Percentiles rank a stretch among this genome's conserved stretches.
Conservation (phyloP, 2,888 invertebrate species). For the Diadegma fenestrale region DNA sequence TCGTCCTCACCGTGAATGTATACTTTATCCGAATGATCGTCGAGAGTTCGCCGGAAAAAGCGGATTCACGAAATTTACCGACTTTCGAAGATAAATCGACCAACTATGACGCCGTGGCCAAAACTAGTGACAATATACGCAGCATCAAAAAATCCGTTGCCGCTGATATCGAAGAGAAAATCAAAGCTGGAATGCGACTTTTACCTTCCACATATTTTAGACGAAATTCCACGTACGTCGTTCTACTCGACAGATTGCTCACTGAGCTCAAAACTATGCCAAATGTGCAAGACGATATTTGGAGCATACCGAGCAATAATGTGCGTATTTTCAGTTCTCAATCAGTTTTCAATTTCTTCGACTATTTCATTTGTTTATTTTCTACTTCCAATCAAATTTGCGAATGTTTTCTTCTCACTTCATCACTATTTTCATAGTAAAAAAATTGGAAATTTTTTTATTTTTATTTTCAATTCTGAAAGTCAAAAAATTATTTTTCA, state of each 20-base stretch:
- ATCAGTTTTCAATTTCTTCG: neutral
- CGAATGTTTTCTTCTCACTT: too few relatives aligned
- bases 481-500: too few relatives aligned
- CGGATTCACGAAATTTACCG: constrained; percentile 72
- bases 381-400: too few relatives aligned
- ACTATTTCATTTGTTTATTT: neutral
- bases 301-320: constrained; percentile 80
- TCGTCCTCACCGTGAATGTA: constrained; percentile 82
- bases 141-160: constrained; percentile 70
- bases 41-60: constrained; percentile 80
- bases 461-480: too few relatives aligned
- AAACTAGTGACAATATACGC: constrained; percentile 67
- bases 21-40: constrained; percentile 83
- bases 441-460: too few relatives aligned
- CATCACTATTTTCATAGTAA: too few relatives aligned
- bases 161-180: constrained; percentile 73
- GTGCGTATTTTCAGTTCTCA: constrained; percentile 71
- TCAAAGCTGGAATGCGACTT: constrained; percentile 77
- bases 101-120: constrained; percentile 67
- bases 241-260: constrained; percentile 77
- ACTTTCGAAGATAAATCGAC: constrained; percentile 71
- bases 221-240: constrained; percentile 76
- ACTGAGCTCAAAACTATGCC: constrained; percentile 77
- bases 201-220: constrained; percentile 80
- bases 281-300: constrained; percentile 77